Conservation (phyloP, 2,888 invertebrate species). For the Kryphioiulus occultus region DNA sequence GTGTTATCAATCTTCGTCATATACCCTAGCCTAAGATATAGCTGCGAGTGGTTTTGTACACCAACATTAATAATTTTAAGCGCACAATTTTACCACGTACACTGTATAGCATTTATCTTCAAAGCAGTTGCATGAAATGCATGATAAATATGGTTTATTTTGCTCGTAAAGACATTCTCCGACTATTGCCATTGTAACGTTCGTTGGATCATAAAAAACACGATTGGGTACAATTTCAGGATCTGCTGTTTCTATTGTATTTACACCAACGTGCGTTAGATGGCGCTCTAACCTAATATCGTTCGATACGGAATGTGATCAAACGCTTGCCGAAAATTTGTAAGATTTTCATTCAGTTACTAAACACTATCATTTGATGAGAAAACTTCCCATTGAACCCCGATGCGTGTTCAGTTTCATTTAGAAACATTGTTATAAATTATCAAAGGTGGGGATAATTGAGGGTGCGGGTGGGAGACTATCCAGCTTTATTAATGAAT, state of each 20-base stretch:
- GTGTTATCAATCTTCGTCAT: neutral
- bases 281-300: neutral
- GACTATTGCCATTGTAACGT: too few species aligned
- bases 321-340: neutral
- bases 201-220: too few species aligned
- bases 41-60: too few species aligned
- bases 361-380: neutral
- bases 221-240: too few species aligned
- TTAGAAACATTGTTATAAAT: slow-evolving; percentile 14
- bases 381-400: neutral
- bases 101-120: too few species aligned
- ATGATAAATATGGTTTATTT: too few species aligned
- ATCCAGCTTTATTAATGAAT: neutral
- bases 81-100: too few species aligned
- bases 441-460: slow-evolving; percentile 9
- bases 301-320: neutral
- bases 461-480: slow-evolving; percentile 8
- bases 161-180: too few species aligned
- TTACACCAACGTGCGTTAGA: neutral
- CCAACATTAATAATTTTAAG: too few species aligned
- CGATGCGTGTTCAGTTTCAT: neutral
- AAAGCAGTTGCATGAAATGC: too few species aligned
- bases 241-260: too few species aligned
- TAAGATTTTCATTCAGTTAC: neutral
- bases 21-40: neutral